Evolutionary conservation across 2,888 invertebrate genomes (phyloP), one percentile per base, ranked within the genome.

Genomic region (Aphodius sticticus): DNA sequence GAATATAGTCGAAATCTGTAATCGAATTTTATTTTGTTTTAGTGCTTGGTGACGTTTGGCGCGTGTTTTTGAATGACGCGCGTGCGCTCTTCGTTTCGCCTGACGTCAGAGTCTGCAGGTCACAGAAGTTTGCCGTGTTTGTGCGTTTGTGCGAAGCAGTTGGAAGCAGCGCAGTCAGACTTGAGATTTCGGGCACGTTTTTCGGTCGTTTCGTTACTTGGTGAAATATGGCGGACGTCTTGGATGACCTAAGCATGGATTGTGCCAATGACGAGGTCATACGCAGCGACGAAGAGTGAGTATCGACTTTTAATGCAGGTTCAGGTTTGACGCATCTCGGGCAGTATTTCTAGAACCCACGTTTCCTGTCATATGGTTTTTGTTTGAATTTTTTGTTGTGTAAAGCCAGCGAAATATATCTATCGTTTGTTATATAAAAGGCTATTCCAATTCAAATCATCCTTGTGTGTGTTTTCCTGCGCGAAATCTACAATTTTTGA

Each of bases 201-300:
- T 38, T 75, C 77, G 77, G 76, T 79, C 70, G 70, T 79, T 72
- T 80, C 72, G 69, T 78, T 78, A 38, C 72, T 37, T 75, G 77
- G 77, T 37, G 74, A 85, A 85, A 81, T 53, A 89, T 89, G 89
- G 89, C 87, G 81, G 88, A 88, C 81, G 85, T 88, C 78, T 86
- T 86, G 78, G 87, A 87, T 36, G 88, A 88, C 82, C 82, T 87
- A 79, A 85, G 81, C 74, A 88, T 88, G 87, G 88, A 88, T 78
- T 85, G 85, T 16, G 88, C 88, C 82, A 86, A 84, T 79, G 87
- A 87, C 76, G 88, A 87, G 79, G 87, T 89, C 81, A 86, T 89
- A 78, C 86, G 87, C 4, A 86, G 86, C 83, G 87, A 85, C 81
- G 88, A 88, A 86, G 87, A 88, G 90, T 89, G 83, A 89, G 90